phyloP scores from a whole-genome alignment of 2,113 vertebrate genomes.

The Salvelinus sp. region DNA sequence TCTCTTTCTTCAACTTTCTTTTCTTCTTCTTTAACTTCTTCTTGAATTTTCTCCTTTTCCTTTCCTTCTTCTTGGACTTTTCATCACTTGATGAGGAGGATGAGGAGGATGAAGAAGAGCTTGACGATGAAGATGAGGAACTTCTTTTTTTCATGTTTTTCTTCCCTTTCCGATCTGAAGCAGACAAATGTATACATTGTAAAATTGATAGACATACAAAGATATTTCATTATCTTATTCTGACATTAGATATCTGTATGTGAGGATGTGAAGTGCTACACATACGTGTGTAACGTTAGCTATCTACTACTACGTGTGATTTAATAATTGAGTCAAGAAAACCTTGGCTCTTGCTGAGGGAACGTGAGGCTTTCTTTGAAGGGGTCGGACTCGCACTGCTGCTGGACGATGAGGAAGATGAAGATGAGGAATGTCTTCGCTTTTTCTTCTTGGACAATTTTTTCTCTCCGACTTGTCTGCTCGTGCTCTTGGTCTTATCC shows the following conservation, averaged over 20 bases:
- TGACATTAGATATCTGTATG: too few species aligned
- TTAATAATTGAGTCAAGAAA: background rate
- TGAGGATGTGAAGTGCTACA: too few species aligned
- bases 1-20: conserved; percentile 75
- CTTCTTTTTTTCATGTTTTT: conserved; percentile 68
- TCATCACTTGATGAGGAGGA: conserved; percentile 66
- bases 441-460: conserved; percentile 61
- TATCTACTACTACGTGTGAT: too few species aligned
- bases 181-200: background rate
- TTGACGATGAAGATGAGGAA: conserved; percentile 77
- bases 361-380: conserved; percentile 45
- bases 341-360: conserved; percentile 67
- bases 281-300: too few species aligned
- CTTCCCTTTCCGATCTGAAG: conserved; percentile 77
- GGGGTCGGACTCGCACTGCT: conserved; percentile 69
- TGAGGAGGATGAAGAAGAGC: conserved; percentile 70
- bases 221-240: too few species aligned
- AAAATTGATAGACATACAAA: background rate
- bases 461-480: conserved; percentile 40
- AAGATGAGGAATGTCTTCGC: conserved; percentile 52
- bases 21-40: conserved; percentile 73
- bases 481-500: conserved; percentile 41
- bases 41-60: conserved; percentile 68
- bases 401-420: conserved; percentile 62
- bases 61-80: conserved; percentile 65